phyloP scores from a whole-genome alignment of 2,888 invertebrate species.

The Lochmaea capreae region DNA sequence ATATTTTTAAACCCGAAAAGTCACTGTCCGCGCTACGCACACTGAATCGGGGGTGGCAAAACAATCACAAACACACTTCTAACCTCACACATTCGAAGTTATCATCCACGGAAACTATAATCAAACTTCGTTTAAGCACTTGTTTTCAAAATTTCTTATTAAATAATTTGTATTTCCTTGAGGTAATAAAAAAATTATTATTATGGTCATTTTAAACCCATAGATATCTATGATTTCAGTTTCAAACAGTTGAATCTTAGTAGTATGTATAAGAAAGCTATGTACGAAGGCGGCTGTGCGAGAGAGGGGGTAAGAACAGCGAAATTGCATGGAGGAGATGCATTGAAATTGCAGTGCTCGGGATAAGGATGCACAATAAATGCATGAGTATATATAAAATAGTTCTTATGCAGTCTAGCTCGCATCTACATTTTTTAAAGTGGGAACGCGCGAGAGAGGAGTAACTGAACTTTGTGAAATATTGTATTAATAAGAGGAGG shows the following conservation, averaged over 20 bases:
- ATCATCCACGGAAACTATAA: slow-evolving; percentile 40
- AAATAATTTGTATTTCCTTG: slow-evolving; percentile 27
- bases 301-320: slow-evolving; percentile 49
- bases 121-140: slow-evolving; percentile 31
- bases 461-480: slow-evolving; percentile 53
- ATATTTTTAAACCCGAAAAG: slow-evolving; percentile 31
- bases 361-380: slow-evolving; percentile 50
- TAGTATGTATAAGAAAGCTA: slow-evolving; percentile 59
- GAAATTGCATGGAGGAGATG: slow-evolving; percentile 51
- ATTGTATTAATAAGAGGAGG: slow-evolving; percentile 47
- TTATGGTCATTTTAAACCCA: slow-evolving; percentile 57
- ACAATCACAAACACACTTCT: slow-evolving; percentile 44
- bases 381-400: slow-evolving; percentile 50
- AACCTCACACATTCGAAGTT: slow-evolving; percentile 44
- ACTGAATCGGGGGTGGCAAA: slow-evolving; percentile 31
- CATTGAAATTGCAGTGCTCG: slow-evolving; percentile 47
- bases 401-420: slow-evolving; percentile 52
- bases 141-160: slow-evolving; percentile 23
- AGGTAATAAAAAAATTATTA: slow-evolving; percentile 37
- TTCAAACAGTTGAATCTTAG: slow-evolving; percentile 64
- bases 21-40: slow-evolving; percentile 30
- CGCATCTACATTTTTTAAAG: slow-evolving; percentile 50
- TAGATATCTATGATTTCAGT: slow-evolving; percentile 62
- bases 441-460: slow-evolving; percentile 43
- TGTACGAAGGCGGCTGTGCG: slow-evolving; percentile 54